A percentile compares a stretch with the other conserved stretches of the same genome.
These are phyloP conservation scores for Chloebia gouldiae DNA, from an alignment of 2,113 vertebrate species.

Conservation along the genomic window DNA sequence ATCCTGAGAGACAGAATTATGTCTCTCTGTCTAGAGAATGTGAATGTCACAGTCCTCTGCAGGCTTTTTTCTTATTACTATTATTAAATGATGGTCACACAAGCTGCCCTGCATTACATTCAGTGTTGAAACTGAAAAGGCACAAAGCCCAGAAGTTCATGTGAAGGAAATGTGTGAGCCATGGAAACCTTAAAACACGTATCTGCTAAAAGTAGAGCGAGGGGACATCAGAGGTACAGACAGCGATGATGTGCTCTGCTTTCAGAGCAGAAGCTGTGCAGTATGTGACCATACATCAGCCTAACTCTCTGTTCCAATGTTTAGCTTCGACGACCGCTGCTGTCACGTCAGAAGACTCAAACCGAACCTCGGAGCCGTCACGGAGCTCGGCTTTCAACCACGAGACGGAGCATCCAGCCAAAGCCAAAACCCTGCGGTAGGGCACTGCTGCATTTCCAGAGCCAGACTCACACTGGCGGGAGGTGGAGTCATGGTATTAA, in stretches of 20 bases:
- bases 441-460: not conserved
- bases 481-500: too few relatives aligned
- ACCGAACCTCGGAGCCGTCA: constrained; percentile 84
- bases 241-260: not conserved
- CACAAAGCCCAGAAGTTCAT: not conserved
- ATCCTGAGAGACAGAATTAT: too few relatives aligned
- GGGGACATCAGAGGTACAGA: not conserved
- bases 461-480: not conserved
- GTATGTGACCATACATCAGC: not conserved
- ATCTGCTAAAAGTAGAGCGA: not conserved
- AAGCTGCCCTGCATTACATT: not conserved
- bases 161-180: not conserved
- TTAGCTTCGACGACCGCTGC: constrained; percentile 90
- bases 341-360: constrained; percentile 91
- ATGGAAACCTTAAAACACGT: not conserved
- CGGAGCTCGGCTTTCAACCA: constrained; percentile 91
- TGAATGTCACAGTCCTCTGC: not conserved
- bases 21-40: too few relatives aligned
- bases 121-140: not conserved
- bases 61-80: not conserved
- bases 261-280: not conserved
- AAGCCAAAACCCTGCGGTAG: constrained; percentile 89
- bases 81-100: not conserved
- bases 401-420: constrained; percentile 93
- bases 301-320: constrained; percentile 9